Evolutionary conservation across 2,888 invertebrate species (phyloP), one percentile per base, ranked within the genome.

Genomic region (Eupithecia vulgata): DNA sequence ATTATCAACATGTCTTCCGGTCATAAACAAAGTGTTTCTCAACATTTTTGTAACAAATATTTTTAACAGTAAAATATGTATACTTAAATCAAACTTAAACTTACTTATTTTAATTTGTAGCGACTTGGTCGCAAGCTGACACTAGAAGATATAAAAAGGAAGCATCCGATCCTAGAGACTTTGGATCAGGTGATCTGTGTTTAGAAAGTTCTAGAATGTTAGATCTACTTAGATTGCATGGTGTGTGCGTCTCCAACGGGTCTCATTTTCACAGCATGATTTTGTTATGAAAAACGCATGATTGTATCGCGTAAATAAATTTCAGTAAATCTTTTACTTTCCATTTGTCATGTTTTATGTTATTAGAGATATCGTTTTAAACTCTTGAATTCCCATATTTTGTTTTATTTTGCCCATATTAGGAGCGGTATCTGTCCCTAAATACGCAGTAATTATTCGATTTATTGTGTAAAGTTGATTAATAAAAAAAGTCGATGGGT

Each of bases 111-210:
- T 25, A 40, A 70, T 73, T 81, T 77, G 17, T 75, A 91, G 92
- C 90, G 85, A 88, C 89, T 78, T 91, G 90, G 88, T 92, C 92
- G 82, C 91, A 88, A 34, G 91, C 88, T 1, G 90, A 87, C 40
- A 83, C 85, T 81, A 88, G 85, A 48, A 82, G 89, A 12, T 80
- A 84, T 80, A 93, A 92, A 84, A 91, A 86, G 82, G 91, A 91
- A n/a, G 88, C 87, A 0, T 84, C 88, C 0, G 81, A 87, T 3
- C 83, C 87, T 13, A 80, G 78, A 67, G 90, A 88, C 62, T 88
- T 81, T 74, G 83, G 84, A 1, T 78, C 89, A 92, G 91, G 92
- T 92, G 78, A 78, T 68, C 25, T 57, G 68, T 73, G 68, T 68
- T n/a, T 78, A 71, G 52, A 52, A 66, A 12, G 8, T 59, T 45